Evolutionary conservation across 2,797 vertebrate species (phyloP).

Genomic region (Manis pentadactyla): DNA sequence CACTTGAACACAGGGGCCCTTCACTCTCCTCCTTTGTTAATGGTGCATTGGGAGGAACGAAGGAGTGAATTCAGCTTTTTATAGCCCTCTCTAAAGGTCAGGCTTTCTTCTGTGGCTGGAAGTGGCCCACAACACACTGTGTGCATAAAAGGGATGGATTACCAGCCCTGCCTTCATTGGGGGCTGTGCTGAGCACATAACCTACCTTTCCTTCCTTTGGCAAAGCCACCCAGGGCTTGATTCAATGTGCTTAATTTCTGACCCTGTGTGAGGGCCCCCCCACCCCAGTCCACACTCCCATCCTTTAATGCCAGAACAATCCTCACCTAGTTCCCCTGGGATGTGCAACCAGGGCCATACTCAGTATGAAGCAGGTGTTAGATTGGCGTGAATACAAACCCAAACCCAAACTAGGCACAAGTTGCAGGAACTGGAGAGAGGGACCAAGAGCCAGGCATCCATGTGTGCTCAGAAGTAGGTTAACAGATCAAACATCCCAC

Average conservation of each 20-base stretch:
- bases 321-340: not conserved
- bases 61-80: slow-evolving; percentile 9
- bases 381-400: not conserved
- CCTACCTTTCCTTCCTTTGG: not conserved
- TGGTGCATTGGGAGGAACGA: not conserved
- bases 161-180: not conserved
- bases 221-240: not conserved
- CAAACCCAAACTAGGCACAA: not conserved
- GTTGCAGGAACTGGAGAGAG: not conserved
- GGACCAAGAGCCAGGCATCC: not conserved
- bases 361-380: not conserved
- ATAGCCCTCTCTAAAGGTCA: slow-evolving; percentile 67
- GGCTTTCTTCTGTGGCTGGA: slow-evolving; percentile 53
- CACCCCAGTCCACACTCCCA: not conserved
- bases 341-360: not conserved
- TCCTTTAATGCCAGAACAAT: not conserved
- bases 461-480: not conserved
- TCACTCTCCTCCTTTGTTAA: slow-evolving; percentile 37
- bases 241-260: slow-evolving; percentile 51
- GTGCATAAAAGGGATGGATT: not conserved
- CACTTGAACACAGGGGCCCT: not conserved
- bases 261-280: not conserved
- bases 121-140: slow-evolving; percentile 32
- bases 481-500: not conserved
- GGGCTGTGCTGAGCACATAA: not conserved